Percentiles rank a stretch among this genome's conserved stretches.
These are phyloP conservation scores for Atethmia centrago DNA, from an alignment of 2,888 invertebrate genomes.

Conservation along the genomic window DNA sequence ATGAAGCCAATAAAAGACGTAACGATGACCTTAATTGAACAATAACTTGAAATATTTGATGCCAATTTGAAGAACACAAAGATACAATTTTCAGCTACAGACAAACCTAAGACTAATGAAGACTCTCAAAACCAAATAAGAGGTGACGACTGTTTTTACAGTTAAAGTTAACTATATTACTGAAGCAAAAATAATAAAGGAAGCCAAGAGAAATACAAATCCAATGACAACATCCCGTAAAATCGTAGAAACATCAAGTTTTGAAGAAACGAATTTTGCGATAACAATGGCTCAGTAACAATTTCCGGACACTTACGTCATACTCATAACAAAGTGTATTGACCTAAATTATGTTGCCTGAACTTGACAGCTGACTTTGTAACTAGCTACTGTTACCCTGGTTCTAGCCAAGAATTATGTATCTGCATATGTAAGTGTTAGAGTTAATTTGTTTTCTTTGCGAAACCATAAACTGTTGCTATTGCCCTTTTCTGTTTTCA, in stretches of 20 bases:
- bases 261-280: constrained; percentile 63
- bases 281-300: constrained; percentile 61
- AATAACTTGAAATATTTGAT: not conserved
- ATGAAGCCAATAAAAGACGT: not conserved
- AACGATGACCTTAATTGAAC: constrained; percentile 1
- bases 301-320: constrained; percentile 58
- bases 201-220: constrained; percentile 6
- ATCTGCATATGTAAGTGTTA: not conserved
- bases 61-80: not conserved
- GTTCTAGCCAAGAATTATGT: not conserved
- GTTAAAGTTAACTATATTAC: not conserved
- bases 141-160: no score
- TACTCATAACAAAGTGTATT: constrained; percentile 35
- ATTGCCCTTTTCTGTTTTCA: not conserved
- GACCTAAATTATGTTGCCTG: constrained; percentile 45
- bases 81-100: not conserved
- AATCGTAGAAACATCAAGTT: constrained; percentile 26
- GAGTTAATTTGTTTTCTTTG: not conserved
- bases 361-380: constrained; percentile 53
- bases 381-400: constrained; percentile 16
- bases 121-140: not conserved
- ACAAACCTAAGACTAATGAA: not conserved
- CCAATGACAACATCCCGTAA: constrained; percentile 40
- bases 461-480: not conserved
- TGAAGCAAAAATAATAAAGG: constrained; percentile 8